These are phyloP conservation scores for Drosophila meridiana DNA, from an alignment of 2,888 invertebrate species.

Conservation along the genomic window DNA sequence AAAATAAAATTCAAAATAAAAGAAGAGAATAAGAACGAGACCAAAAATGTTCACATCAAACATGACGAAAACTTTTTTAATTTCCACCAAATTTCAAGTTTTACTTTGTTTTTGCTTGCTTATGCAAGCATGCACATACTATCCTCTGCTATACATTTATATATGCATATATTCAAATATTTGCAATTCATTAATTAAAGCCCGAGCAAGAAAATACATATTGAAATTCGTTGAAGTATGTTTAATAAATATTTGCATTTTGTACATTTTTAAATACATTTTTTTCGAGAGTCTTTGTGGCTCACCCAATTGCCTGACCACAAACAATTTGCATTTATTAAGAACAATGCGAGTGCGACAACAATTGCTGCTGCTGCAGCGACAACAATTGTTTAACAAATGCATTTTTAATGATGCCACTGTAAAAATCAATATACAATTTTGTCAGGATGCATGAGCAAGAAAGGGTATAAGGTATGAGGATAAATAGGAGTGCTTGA, in stretches of 20 bases:
- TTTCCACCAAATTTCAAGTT: slow-evolving; percentile 56
- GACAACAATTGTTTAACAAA: slow-evolving; percentile 47
- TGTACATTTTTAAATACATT: not conserved
- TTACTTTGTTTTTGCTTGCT: slow-evolving; percentile 23
- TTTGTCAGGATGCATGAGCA: slow-evolving; percentile 9
- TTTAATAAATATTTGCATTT: not conserved
- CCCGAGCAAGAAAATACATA: slow-evolving; percentile 3
- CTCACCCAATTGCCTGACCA: slow-evolving; percentile 17
- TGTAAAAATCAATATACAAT: slow-evolving; percentile 60
- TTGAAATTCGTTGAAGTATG: not conserved
- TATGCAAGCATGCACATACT: not conserved
- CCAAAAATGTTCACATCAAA: slow-evolving; percentile 22
- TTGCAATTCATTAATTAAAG: slow-evolving; percentile 67
- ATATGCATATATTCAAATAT: slow-evolving; percentile 58
- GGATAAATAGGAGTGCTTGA: not conserved
- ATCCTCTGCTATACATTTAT: not conserved
- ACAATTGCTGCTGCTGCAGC: slow-evolving; percentile 7
- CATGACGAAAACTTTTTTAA: slow-evolving; percentile 66
- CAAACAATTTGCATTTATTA: slow-evolving; percentile 45
- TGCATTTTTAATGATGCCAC: slow-evolving; percentile 74
- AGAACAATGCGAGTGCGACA: slow-evolving; percentile 39
- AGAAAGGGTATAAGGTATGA: not conserved
- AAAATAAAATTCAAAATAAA: not conserved
- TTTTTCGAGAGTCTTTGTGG: slow-evolving; percentile 5
- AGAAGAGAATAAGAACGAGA: not conserved